Evolutionary conservation across 2,113 vertebrate genomes (phyloP).

Genomic region (Callospermophilus lateralis): DNA sequence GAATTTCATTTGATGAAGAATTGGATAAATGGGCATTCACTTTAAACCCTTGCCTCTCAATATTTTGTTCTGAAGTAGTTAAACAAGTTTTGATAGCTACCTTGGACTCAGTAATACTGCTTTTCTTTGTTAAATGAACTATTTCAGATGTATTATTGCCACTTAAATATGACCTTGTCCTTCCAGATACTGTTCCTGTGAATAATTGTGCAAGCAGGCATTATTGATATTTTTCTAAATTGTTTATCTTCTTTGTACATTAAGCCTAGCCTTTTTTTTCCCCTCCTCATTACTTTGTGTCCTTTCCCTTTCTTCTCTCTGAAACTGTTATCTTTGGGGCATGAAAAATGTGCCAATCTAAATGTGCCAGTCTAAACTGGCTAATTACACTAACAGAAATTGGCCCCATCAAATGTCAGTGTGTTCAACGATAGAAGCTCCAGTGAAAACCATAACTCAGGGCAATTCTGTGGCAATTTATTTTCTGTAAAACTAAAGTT

Average conservation of each 20-base stretch:
- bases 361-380: neutral
- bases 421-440: neutral
- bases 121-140: constrained; percentile 68
- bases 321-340: neutral
- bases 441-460: constrained; percentile 13
- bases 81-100: constrained; percentile 63
- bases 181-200: constrained; percentile 12
- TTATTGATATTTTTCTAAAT: constrained; percentile 67
- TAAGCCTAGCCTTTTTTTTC: neutral
- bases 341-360: neutral
- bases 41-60: constrained; percentile 54
- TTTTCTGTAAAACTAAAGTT: constrained; percentile 2
- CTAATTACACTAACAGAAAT: constrained; percentile 50
- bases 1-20: constrained; percentile 61
- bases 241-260: constrained; percentile 17
- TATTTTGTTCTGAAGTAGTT: constrained; percentile 53
- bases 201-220: constrained; percentile 37
- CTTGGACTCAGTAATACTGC: neutral
- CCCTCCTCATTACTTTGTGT: constrained; percentile 14
- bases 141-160: constrained; percentile 62
- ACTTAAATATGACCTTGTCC: constrained; percentile 72
- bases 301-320: neutral
- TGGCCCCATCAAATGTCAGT: neutral
- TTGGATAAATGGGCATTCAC: constrained; percentile 58
- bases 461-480: neutral